Evolutionary conservation across 2,888 invertebrate genomes (phyloP).

Genomic region (Spialia ferax): DNA sequence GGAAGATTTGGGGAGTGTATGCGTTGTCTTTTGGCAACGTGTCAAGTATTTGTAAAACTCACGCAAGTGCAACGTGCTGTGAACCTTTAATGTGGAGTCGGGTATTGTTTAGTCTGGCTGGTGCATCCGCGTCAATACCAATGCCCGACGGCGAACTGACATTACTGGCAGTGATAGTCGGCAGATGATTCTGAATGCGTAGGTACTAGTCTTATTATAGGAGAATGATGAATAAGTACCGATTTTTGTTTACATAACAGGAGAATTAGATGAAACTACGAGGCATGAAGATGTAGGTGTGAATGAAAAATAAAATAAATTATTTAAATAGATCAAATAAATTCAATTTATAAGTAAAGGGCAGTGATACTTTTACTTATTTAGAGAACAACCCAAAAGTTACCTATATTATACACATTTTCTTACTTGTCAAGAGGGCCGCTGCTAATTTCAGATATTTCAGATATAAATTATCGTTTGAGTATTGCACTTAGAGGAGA

Average conservation of each 20-base stretch:
- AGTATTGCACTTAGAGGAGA: too few species aligned
- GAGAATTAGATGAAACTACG: background rate
- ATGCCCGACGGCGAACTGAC: constrained; percentile 10
- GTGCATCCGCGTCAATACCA: constrained; percentile 42
- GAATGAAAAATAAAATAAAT: background rate
- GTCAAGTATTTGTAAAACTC: constrained; percentile 45
- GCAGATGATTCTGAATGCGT: constrained; percentile 22
- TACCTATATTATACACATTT: too few species aligned
- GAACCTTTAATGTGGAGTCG: constrained; percentile 44
- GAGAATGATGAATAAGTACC: constrained; percentile 16
- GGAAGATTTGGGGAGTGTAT: constrained; percentile 23
- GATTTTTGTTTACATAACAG: constrained; percentile 18
- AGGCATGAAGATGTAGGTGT: background rate
- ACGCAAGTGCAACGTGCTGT: constrained; percentile 52
- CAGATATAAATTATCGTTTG: too few species aligned
- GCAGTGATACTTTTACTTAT: too few species aligned
- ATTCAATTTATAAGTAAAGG: too few species aligned
- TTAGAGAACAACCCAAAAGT: too few species aligned
- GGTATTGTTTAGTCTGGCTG: constrained; percentile 58
- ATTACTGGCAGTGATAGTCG: constrained; percentile 1
- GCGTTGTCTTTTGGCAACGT: constrained; percentile 44
- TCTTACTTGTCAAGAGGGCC: too few species aligned
- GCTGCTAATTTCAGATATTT: too few species aligned
- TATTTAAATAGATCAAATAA: too few species aligned
- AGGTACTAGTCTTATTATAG: constrained; percentile 24